Evolutionary conservation across 2,888 invertebrate species (phyloP), one percentile per base, ranked within the genome.

Genomic region (Cyrtodaria siliqua): DNA sequence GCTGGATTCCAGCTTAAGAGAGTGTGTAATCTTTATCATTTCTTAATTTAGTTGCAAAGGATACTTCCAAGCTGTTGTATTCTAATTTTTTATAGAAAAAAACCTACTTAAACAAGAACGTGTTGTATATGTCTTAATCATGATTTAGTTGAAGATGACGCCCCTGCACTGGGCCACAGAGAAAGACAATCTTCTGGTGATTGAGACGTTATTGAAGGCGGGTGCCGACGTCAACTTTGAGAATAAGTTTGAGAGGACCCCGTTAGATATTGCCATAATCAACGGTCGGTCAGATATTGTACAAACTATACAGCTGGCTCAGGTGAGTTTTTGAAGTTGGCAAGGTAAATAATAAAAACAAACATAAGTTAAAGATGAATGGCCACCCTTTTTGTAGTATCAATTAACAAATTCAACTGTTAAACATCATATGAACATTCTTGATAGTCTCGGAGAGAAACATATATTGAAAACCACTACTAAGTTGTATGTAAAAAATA

Each of bases 131-230:
- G 8, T 14, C 14, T 12, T 12, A n/a, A 60, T 18, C 74, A 93
- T 53, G n/a, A n/a, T n/a, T n/a, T 89, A 97, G 96, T 93, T 97
- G 20, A 95, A 95, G 88, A 97, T 97, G 98, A 98, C 98, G 49
- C 97, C 98, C 44, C 94, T 98, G 69, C 98, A 98, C 94, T 98
- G 98, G 98, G 97, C 98, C 6, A 96, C 96, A 49, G 96, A 97
- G 93, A 95, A 96, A 87, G 96, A 96, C 0, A 96, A 97, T 93
- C 92, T 94, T 26, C 94, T 94, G 72, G 95, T 96, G 55, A 96
- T 96, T 50, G 94, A 95, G 62, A 92, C 95, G 78, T 94, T 98
- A 81, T 92, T 98, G 57, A 94, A 95, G 69, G 94, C 95, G 88
- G 96, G 97, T 62, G 97, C 97, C 0, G 95, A 96, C 92, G 94